A percentile compares a stretch with the other conserved stretches of the same genome.
phyloP scores from a whole-genome alignment of 2,797 vertebrate species.

The Phrynocephalus guinanensis region DNA sequence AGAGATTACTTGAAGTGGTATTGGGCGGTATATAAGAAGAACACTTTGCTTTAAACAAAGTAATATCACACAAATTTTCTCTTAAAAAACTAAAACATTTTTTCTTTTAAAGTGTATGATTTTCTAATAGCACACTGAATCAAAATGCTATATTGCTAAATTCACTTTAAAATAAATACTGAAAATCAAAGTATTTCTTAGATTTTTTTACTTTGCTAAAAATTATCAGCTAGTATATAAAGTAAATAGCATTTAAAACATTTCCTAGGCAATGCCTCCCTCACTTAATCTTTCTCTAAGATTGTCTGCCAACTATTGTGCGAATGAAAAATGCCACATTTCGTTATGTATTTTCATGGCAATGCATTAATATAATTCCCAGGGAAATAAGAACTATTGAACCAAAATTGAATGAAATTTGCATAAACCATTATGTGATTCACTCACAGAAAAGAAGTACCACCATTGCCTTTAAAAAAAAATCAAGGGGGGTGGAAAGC shows the following conservation, averaged over 20 bases:
- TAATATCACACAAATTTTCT: not conserved
- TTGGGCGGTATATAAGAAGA: too few relatives aligned
- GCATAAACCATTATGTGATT: slow-evolving; percentile 12
- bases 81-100: not conserved
- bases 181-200: not conserved
- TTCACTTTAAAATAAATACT: not conserved
- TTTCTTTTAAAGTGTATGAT: not conserved
- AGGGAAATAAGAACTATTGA: slow-evolving; percentile 18
- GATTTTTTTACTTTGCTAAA: not conserved
- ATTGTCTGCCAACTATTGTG: slow-evolving; percentile 21
- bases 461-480: not conserved
- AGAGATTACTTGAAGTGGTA: too few relatives aligned
- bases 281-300: slow-evolving; percentile 2
- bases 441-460: not conserved
- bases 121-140: not conserved
- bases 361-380: slow-evolving; percentile 22
- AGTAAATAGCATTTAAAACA: slow-evolving; percentile 12
- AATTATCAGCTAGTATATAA: not conserved
- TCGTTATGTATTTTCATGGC: slow-evolving; percentile 28
- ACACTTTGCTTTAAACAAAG: too few relatives aligned
- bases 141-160: not conserved
- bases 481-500: not conserved
- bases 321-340: slow-evolving; percentile 22
- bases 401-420: slow-evolving; percentile 19
- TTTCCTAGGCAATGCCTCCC: not conserved